These are phyloP conservation scores for Ormyrus rosae DNA, from an alignment of 2,888 invertebrate genomes.

Conservation along the genomic window DNA sequence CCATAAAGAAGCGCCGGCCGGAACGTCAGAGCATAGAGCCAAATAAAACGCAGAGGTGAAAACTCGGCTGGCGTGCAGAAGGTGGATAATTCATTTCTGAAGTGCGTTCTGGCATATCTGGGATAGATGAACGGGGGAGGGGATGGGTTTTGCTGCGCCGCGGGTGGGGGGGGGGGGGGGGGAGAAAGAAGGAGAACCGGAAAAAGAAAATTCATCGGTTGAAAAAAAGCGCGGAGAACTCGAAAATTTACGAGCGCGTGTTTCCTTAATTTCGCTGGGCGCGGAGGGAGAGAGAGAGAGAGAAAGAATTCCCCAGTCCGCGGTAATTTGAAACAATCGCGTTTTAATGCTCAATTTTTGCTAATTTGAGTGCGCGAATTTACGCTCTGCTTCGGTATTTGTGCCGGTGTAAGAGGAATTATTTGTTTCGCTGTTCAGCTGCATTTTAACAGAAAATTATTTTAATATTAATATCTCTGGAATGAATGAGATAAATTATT, in stretches of 20 bases:
- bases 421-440: too few species aligned
- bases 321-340: constrained; percentile 36
- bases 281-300: background rate
- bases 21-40: background rate
- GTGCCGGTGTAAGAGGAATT: too few species aligned
- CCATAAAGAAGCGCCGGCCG: constrained; percentile 8
- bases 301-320: constrained; percentile 4
- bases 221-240: background rate
- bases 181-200: background rate
- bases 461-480: too few species aligned
- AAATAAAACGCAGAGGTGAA: constrained; percentile 35
- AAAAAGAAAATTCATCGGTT: constrained; percentile 38
- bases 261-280: constrained; percentile 30
- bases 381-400: background rate
- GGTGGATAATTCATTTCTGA: constrained; percentile 45
- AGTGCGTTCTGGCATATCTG: constrained; percentile 28
- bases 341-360: constrained; percentile 27
- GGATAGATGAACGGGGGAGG: constrained; percentile 16
- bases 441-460: too few species aligned
- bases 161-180: background rate
- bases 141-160: constrained; percentile 2
- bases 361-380: constrained; percentile 4
- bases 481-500: too few species aligned
- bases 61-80: constrained; percentile 22
- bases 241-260: constrained; percentile 38